phyloP scores from a whole-genome alignment of 2,113 vertebrate genomes.

The Cryptomyrus ogoouensis region DNA sequence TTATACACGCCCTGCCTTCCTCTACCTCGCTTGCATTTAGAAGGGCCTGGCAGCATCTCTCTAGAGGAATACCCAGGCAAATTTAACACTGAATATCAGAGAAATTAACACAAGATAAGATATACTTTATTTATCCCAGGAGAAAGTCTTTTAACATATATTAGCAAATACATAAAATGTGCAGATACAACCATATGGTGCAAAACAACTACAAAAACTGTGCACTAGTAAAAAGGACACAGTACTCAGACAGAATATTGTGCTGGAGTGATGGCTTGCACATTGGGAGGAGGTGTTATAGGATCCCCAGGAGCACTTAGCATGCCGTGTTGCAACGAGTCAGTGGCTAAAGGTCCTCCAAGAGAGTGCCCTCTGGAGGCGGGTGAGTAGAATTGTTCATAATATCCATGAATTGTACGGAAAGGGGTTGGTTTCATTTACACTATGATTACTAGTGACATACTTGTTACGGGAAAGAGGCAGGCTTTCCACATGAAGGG shows the following conservation, averaged over 20 bases:
- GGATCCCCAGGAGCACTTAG: not conserved
- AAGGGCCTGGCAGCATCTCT: not conserved
- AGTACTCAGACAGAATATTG: not conserved
- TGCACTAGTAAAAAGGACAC: not conserved
- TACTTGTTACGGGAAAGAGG: not conserved
- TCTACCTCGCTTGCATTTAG: not conserved
- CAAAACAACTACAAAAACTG: not conserved
- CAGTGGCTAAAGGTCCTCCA: not conserved
- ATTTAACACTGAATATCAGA: not conserved
- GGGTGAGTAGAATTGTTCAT: not conserved
- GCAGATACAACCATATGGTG: not conserved
- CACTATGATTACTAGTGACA: not conserved
- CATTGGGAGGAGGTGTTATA: not conserved
- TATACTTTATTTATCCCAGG: not conserved
- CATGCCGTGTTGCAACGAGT: not conserved
- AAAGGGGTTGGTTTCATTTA: not conserved
- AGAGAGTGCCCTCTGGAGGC: not conserved
- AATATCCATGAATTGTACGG: not conserved
- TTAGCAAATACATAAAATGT: not conserved
- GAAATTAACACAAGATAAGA: not conserved
- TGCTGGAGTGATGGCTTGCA: not conserved
- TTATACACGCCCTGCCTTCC: not conserved
- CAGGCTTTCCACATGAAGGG: not conserved
- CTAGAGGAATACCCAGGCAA: not conserved
- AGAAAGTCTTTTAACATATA: not conserved